Conservation (phyloP, 2,113 vertebrate genomes). For the Pachypanchax playfairii region DNA sequence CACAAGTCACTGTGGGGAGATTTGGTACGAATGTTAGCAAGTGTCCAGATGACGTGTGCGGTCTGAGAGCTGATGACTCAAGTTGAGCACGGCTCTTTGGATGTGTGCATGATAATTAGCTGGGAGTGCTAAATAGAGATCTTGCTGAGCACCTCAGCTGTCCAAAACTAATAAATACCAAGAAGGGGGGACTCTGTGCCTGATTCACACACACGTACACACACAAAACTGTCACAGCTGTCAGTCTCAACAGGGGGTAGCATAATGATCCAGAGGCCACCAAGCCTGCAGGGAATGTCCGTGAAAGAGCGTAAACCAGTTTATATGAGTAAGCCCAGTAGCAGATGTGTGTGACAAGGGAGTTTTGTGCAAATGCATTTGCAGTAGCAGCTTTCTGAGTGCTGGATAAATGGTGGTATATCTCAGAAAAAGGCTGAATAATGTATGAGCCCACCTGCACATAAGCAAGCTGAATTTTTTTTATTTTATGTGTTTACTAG, state of each 20-base stretch:
- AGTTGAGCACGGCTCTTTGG: constrained; percentile 47
- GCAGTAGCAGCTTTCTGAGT: constrained; percentile 9
- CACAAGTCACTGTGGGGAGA: constrained; percentile 53
- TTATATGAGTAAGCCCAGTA: constrained; percentile 24
- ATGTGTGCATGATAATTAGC: constrained; percentile 67
- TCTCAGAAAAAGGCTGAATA: constrained; percentile 33
- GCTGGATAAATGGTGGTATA: constrained; percentile 31
- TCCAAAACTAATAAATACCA: constrained; percentile 75
- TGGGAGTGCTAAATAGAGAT: constrained; percentile 78
- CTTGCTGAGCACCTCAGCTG: constrained; percentile 75
- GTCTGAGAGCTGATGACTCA: constrained; percentile 56
- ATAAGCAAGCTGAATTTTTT: constrained; percentile 25
- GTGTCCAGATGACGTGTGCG: constrained; percentile 59
- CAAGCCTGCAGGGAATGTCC: constrained; percentile 43
- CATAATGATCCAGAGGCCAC: constrained; percentile 54
- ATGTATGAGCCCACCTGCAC: constrained; percentile 46
- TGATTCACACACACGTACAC: constrained; percentile 38
- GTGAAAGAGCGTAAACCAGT: constrained; percentile 28
- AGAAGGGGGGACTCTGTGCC: constrained; percentile 42
- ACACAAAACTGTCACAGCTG: constrained; percentile 64
- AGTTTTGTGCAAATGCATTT: constrained; percentile 46
- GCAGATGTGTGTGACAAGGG: constrained; percentile 51
- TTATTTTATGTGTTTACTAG: constrained; percentile 26
- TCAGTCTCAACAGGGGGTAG: constrained; percentile 56
- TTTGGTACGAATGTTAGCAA: constrained; percentile 59